A percentile compares a stretch with the other conserved stretches of the same genome.
phyloP scores from a whole-genome alignment of 2,888 invertebrate genomes.

The Chaitophorus viminalis region DNA sequence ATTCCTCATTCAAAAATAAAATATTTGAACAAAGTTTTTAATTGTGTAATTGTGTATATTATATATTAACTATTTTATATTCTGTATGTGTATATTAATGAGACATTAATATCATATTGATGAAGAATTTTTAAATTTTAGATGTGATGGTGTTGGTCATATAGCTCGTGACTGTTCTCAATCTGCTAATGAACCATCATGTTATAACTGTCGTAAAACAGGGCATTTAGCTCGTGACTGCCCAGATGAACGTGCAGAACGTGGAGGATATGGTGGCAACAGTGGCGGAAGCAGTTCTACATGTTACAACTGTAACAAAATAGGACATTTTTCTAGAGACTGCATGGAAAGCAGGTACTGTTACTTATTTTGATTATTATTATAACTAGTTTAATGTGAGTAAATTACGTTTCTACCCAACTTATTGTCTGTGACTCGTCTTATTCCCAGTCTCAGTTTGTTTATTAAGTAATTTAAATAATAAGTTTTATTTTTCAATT shows the following conservation, averaged over 20 bases:
- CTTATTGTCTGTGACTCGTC: no score
- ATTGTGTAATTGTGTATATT: no score
- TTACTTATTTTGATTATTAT: not conserved
- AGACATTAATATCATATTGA: no score
- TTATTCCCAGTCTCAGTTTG: no score
- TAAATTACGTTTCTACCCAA: no score
- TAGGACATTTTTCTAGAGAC: constrained; percentile 78
- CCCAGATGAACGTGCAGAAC: constrained; percentile 68
- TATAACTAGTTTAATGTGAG: no score
- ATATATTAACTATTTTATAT: no score
- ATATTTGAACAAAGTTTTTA: no score
- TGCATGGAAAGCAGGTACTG: constrained; percentile 70
- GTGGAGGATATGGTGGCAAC: constrained; percentile 75
- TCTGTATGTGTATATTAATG: no score
- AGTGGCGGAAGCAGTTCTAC: constrained; percentile 73
- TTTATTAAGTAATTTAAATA: no score
- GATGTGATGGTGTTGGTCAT: constrained; percentile 90
- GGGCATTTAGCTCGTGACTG: constrained; percentile 78
- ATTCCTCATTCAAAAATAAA: no score
- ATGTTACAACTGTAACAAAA: constrained; percentile 92
- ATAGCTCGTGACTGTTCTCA: constrained; percentile 93
- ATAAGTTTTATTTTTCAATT: no score
- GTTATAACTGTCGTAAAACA: constrained; percentile 78
- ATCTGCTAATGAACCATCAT: constrained; percentile 67
- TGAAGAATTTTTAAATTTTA: constrained; percentile 67